Evolutionary conservation across 1,140 invertebrate species (phyloP).

Genomic region (Brachionus paranguensis): DNA sequence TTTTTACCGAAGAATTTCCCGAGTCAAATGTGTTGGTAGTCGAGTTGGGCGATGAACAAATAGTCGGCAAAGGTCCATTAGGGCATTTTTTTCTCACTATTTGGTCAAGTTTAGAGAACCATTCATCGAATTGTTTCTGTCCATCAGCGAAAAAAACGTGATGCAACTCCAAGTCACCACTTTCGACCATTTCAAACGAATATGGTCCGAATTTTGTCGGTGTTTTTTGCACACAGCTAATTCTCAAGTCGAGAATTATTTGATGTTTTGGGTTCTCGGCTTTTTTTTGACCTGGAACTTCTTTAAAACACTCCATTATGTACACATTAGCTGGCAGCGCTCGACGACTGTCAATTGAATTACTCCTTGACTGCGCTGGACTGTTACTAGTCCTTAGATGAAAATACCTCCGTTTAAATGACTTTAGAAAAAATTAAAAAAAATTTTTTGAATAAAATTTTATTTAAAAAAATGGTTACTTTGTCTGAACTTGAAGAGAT

Average conservation of each 20-base stretch:
- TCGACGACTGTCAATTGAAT: background rate
- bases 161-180: background rate
- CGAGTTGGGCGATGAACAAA: background rate
- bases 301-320: slow-evolving; percentile 32
- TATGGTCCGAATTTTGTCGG: background rate
- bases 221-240: background rate
- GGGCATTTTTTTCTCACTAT: background rate
- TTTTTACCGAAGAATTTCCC: background rate
- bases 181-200: slow-evolving; percentile 21
- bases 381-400: background rate
- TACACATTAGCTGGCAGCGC: background rate
- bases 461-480: background rate
- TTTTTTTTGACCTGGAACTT: background rate
- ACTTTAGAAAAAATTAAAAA: background rate
- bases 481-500: background rate
- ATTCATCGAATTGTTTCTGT: slow-evolving; percentile 22
- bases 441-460: background rate
- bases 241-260: background rate
- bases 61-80: background rate
- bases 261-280: slow-evolving; percentile 32
- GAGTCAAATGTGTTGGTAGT: background rate
- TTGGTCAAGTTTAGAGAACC: background rate
- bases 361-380: background rate
- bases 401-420: slow-evolving; percentile 29
- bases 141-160: background rate